Conservation (phyloP, 2,113 vertebrate genomes). For the Rhinichthys klamathensis region DNA sequence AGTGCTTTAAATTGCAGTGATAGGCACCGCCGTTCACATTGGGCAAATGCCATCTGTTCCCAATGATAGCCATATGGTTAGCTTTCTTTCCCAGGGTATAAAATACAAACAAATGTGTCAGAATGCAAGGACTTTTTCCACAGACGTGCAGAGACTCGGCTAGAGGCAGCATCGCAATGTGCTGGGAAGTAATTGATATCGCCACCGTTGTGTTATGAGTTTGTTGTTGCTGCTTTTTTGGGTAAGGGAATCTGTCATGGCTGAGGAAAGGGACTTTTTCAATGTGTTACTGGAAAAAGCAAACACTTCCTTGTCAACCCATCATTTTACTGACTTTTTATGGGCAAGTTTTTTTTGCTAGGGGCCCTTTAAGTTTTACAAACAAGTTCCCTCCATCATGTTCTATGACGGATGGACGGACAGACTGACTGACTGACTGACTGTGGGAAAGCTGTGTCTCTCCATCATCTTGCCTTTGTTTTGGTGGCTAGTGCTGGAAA, state of each 20-base stretch:
- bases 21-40: slow-evolving; percentile 80
- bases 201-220: slow-evolving; percentile 26
- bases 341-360: neutral
- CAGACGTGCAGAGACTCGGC: slow-evolving; percentile 80
- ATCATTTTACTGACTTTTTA: slow-evolving; percentile 44
- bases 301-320: slow-evolving; percentile 54
- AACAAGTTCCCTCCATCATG: neutral
- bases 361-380: neutral
- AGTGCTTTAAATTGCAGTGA: slow-evolving; percentile 76
- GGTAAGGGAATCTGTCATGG: slow-evolving; percentile 49
- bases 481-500: slow-evolving; percentile 24
- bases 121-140: slow-evolving; percentile 81
- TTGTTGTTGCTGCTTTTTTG: slow-evolving; percentile 53
- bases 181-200: slow-evolving; percentile 50
- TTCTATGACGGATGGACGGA: neutral
- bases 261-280: slow-evolving; percentile 54
- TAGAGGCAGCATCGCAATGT: slow-evolving; percentile 73
- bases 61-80: slow-evolving; percentile 82
- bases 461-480: slow-evolving; percentile 23
- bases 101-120: slow-evolving; percentile 86
- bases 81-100: slow-evolving; percentile 80
- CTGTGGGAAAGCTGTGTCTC: slow-evolving; percentile 23
- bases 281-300: slow-evolving; percentile 44
- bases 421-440: neutral
- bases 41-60: slow-evolving; percentile 88